phyloP scores from a whole-genome alignment of 2,888 invertebrate species.

The Plebejus melissa region DNA sequence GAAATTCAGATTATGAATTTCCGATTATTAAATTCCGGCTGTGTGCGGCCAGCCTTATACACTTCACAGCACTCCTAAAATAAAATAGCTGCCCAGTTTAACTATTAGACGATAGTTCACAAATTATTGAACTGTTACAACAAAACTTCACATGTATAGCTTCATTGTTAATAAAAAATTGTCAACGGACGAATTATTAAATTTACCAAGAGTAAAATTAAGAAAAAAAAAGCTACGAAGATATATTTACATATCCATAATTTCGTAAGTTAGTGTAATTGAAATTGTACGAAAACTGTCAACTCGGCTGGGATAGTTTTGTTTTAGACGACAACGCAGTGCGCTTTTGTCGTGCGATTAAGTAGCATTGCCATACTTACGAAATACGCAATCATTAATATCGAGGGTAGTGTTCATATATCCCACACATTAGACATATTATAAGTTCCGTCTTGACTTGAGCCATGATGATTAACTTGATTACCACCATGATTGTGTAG shows the following conservation, averaged over 20 bases:
- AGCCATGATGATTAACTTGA: no score
- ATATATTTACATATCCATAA: slow-evolving; percentile 27
- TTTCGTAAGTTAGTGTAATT: slow-evolving; percentile 22
- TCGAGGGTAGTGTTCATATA: neutral
- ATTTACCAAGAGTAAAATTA: slow-evolving; percentile 12
- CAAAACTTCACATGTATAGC: neutral
- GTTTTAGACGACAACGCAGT: neutral
- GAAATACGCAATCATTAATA: slow-evolving; percentile 24
- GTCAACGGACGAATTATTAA: slow-evolving; percentile 14
- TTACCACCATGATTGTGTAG: no score
- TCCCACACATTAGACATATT: slow-evolving; percentile 3
- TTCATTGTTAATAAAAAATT: slow-evolving; percentile 13
- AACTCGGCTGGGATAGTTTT: slow-evolving; percentile 1
- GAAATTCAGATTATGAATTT: no score
- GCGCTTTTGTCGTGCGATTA: neutral
- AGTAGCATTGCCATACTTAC: slow-evolving; percentile 27
- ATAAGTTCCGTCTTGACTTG: no score
- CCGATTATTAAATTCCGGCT: no score
- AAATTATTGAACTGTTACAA: slow-evolving; percentile 23
- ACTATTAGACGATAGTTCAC: neutral
- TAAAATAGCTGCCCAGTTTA: neutral
- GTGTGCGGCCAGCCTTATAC: neutral
- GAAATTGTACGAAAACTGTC: slow-evolving; percentile 19
- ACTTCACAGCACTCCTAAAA: neutral
- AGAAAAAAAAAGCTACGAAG: slow-evolving; percentile 11